phyloP scores from a whole-genome alignment of 2,888 invertebrate genomes.

The Mesoligia furuncula region DNA sequence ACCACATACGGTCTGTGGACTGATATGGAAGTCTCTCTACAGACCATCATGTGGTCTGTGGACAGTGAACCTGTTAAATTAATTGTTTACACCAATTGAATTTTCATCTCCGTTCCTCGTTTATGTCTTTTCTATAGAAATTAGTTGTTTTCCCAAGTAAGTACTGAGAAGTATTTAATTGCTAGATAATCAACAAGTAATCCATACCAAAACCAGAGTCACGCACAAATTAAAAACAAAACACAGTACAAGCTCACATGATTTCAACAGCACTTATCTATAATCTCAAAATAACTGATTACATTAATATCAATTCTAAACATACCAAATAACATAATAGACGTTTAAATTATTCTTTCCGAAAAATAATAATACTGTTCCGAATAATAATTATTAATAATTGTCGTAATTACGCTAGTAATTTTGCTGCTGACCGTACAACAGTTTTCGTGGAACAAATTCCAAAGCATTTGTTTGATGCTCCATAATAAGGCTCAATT shows the following conservation, averaged over 20 bases:
- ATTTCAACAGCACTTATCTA: conserved; percentile 37
- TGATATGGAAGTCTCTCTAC: no score
- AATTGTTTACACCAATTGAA: background rate
- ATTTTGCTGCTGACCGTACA: conserved; percentile 85
- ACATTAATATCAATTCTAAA: conserved; percentile 70
- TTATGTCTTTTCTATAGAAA: conserved; percentile 12
- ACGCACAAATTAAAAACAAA: conserved; percentile 31
- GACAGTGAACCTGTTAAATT: no score
- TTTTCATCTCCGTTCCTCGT: background rate
- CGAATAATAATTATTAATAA: conserved; percentile 84
- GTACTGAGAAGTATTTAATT: background rate
- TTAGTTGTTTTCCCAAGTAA: background rate
- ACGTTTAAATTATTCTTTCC: conserved; percentile 67
- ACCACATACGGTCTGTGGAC: no score
- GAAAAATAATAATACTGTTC: conserved; percentile 76
- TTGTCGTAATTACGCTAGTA: conserved; percentile 82
- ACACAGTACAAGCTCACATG: conserved; percentile 24
- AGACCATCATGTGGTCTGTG: no score
- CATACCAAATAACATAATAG: conserved; percentile 77
- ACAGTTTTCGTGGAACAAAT: conserved; percentile 88
- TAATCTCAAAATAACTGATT: conserved; percentile 45
- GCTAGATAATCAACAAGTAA: background rate
- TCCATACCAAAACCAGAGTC: background rate
- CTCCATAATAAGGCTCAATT: conserved; percentile 89
- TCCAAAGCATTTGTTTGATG: conserved; percentile 90